Evolutionary conservation across 2,797 vertebrate genomes (phyloP), one percentile per base, ranked within the genome.

Genomic region (Liasis olivaceus): DNA sequence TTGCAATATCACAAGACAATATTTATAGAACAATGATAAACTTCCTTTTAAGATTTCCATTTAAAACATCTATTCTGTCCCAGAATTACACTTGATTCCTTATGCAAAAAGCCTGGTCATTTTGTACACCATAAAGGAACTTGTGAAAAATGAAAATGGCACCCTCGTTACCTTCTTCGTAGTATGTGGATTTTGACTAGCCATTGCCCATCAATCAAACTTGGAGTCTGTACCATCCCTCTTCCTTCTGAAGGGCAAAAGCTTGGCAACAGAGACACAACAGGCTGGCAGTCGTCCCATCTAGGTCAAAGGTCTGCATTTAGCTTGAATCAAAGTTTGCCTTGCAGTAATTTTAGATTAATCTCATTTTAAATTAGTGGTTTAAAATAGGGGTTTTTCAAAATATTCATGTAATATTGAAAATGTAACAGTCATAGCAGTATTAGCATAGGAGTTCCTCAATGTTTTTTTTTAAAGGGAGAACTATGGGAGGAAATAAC

Each of bases 31-130:
- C 51, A 93, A 63, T 66, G 20, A 72, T 36, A 0, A 59, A 87
- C 85, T 94, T 51, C 42, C 88, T 59, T 91, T 93, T 20, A 24
- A 94, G 93, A 93, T 94, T 95, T 93, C 92, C 93, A 91, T 85
- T 91, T 69, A 14, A 95, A 89, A 93, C 36, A 6, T 85, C 58
- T 91, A 88, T 93, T 90, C 93, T 96, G 88, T 91, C 31, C 93
- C 66, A 93, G 36, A 87, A 95, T 89, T 90, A 14, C 24, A 72
- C 2, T 72, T 92, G 93, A 94, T 94, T 92, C 94, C 66, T 94
- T 94, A 88, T 92, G 69, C 91, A 85, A 59, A 62, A n/a, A 85
- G 31, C 22, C 72, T 58, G 17, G 7, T 56, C 6, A 58, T 36
- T 56, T 89, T 64, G n/a, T 6, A 89, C 36, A 85, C 42, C 77